Percentiles rank a stretch among this genome's conserved stretches.
phyloP scores from a whole-genome alignment of 2,888 invertebrate genomes.

The Mesodorylaimus sp. region DNA sequence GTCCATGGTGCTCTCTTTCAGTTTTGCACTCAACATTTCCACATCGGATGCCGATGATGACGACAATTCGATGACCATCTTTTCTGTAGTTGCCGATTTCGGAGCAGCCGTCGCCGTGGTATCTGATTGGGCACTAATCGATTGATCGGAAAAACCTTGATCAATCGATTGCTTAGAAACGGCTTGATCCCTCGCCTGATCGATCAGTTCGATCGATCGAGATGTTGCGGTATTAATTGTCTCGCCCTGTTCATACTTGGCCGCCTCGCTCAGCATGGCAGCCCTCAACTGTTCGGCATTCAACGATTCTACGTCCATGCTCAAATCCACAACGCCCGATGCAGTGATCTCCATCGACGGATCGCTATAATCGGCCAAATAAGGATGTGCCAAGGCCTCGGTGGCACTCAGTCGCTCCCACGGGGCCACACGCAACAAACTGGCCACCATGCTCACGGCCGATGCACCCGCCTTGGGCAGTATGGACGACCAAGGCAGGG shows the following conservation, averaged over 20 bases:
- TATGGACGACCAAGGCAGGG: slow-evolving; percentile 30
- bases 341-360: slow-evolving; percentile 34
- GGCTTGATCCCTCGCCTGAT: too few species aligned
- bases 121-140: too few species aligned
- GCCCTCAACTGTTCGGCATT: slow-evolving; percentile 24
- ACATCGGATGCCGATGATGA: slow-evolving; percentile 14
- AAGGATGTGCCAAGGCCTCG: slow-evolving; percentile 34
- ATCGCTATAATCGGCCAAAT: slow-evolving; percentile 35
- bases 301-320: slow-evolving; percentile 28
- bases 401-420: slow-evolving; percentile 32
- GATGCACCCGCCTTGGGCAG: slow-evolving; percentile 33
- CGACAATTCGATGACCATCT: too few species aligned
- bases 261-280: slow-evolving; percentile 30
- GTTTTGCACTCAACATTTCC: slow-evolving; percentile 15
- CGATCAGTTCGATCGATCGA: too few species aligned
- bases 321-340: too few species aligned
- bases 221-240: slow-evolving; percentile 12
- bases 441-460: slow-evolving; percentile 29
- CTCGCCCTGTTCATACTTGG: slow-evolving; percentile 25
- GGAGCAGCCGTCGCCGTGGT: too few species aligned
- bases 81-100: too few species aligned
- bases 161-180: too few species aligned
- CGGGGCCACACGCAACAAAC: slow-evolving; percentile 32
- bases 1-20: slow-evolving; percentile 18
- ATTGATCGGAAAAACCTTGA: too few species aligned